Percentiles rank a stretch among this genome's conserved stretches.
These are phyloP conservation scores for Ephydatia muelleri DNA, from an alignment of 37 sponge, comb jelly and placozoan species.

Conservation along the genomic window DNA sequence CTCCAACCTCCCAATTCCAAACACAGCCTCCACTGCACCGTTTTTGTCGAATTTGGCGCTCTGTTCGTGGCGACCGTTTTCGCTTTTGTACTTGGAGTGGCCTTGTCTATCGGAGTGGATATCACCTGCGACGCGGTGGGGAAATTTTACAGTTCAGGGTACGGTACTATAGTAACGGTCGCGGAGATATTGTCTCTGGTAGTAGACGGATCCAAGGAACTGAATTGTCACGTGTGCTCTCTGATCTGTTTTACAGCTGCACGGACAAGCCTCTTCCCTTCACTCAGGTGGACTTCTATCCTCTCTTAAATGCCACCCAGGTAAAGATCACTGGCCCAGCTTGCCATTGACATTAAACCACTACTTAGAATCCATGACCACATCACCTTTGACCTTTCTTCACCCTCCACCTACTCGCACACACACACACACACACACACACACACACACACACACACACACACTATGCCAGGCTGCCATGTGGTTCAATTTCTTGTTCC, in stretches of 20 bases:
- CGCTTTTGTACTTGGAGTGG: conserved; percentile 35
- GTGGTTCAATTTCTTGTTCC: background rate
- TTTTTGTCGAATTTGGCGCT: conserved; percentile 34
- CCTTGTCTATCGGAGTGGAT: conserved; percentile 50
- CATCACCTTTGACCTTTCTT: background rate
- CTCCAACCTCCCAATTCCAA: background rate
- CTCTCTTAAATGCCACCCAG: background rate
- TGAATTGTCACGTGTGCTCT: background rate
- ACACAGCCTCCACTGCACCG: conserved; percentile 45
- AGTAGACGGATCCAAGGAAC: too few relatives aligned
- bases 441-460: background rate
- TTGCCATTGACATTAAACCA: background rate
- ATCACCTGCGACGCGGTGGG: conserved; percentile 39
- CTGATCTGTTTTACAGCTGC: background rate
- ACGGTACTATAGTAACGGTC: too few relatives aligned
- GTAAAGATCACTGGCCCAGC: background rate
- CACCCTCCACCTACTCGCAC: too few relatives aligned
- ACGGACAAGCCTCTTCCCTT: background rate
- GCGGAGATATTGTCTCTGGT: too few relatives aligned
- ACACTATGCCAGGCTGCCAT: background rate
- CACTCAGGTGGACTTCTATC: background rate
- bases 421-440: background rate
- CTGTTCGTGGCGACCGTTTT: conserved; percentile 8
- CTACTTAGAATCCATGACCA: background rate
- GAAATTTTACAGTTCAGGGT: background rate